Percentiles rank a stretch among this genome's conserved stretches.
phyloP scores from a whole-genome alignment of 1,140 invertebrate genomes.

The Amyelois transitella region DNA sequence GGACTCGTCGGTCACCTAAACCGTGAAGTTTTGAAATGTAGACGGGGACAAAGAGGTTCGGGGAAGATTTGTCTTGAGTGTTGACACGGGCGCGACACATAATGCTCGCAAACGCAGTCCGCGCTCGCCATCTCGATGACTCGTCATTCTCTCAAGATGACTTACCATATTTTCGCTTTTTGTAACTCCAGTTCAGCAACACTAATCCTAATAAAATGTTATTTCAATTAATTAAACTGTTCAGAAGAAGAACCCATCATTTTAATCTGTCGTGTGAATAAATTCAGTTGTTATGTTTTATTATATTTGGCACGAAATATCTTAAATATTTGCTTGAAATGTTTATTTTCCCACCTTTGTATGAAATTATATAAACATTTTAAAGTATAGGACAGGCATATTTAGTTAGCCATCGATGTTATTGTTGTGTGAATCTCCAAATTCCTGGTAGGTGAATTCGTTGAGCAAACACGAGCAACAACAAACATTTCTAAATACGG shows the following conservation, averaged over 20 bases:
- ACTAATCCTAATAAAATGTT: not conserved
- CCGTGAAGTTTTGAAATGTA: constrained; percentile 61
- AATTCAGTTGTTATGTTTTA: too few species aligned
- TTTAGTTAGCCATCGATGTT: constrained; percentile 49
- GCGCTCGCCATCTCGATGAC: constrained; percentile 42
- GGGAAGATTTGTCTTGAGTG: constrained; percentile 41
- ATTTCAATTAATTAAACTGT: not conserved
- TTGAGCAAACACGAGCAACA: constrained; percentile 34
- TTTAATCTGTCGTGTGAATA: not conserved
- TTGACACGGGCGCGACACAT: constrained; percentile 51
- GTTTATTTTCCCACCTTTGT: not conserved
- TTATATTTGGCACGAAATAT: not conserved
- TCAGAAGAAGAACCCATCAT: not conserved
- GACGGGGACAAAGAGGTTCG: constrained; percentile 45
- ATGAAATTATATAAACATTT: not conserved
- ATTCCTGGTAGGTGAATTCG: constrained; percentile 47
- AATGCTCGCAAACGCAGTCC: constrained; percentile 53
- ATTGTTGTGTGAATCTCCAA: constrained; percentile 42
- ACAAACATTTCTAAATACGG: constrained; percentile 39
- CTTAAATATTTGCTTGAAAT: not conserved
- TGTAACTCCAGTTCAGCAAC: not conserved
- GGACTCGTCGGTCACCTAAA: constrained; percentile 18
- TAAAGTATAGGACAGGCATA: not conserved
- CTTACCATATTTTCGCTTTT: constrained; percentile 26
- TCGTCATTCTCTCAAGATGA: constrained; percentile 46